Conservation (phyloP, 2,113 vertebrate species). For the Salvelinus namaycush region DNA sequence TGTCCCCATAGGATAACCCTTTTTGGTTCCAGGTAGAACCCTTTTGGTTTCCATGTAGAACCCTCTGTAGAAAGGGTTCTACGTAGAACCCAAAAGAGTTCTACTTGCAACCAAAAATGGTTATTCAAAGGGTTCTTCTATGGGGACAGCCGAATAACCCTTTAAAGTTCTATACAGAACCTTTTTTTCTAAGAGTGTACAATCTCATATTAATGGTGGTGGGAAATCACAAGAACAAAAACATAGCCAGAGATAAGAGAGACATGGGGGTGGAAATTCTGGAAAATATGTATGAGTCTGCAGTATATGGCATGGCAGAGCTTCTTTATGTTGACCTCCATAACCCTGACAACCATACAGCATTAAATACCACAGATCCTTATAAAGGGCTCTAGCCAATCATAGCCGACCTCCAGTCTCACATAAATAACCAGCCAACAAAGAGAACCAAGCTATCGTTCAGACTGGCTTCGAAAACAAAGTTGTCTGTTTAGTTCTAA, state of each 20-base stretch:
- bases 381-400: constrained; percentile 8
- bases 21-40: too few species aligned
- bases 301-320: not conserved
- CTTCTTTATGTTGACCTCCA: constrained; percentile 26
- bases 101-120: too few species aligned
- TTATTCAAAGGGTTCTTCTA: too few species aligned
- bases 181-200: not conserved
- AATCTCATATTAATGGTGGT: not conserved
- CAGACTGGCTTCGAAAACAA: constrained; percentile 37
- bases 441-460: constrained; percentile 6
- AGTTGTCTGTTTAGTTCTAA: constrained; percentile 17
- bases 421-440: constrained; percentile 45
- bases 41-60: too few species aligned
- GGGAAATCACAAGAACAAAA: not conserved
- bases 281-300: not conserved
- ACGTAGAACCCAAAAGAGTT: too few species aligned
- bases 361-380: constrained; percentile 32
- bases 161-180: too few species aligned
- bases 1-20: too few species aligned
- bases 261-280: not conserved
- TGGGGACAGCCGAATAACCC: too few species aligned
- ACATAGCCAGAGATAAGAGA: constrained; percentile 12
- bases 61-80: too few species aligned
- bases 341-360: constrained; percentile 28
- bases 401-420: not conserved